Base-by-base conservation (phyloP, 2,113 vertebrate species). In the Thamnaconus septentrionalis region DNA sequence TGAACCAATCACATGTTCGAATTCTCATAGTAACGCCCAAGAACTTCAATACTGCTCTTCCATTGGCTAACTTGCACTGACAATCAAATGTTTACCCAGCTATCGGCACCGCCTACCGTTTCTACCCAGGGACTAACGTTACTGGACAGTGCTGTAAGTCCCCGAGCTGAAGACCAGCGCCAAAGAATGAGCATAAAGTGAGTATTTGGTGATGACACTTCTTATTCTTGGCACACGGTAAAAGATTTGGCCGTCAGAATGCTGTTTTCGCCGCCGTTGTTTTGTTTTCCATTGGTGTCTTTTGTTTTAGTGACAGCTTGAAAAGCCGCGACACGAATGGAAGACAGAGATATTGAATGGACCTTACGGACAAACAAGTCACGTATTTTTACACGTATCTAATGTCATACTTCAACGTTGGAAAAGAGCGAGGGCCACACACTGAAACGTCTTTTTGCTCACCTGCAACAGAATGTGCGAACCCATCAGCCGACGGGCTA, bases 181-280 rank as follows among this genome's bases (percentile, higher is more conserved):
- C 73, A 45, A 79, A 91, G 55, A 86, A 89, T 90, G 87, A 78
- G 75, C 78, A 87, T 82, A 81, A 84, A 85, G 91, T 92, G 78
- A 90, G 90, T 91, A 75, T 81, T 80, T 59, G 5, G 39, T 1
- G 46, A 48, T 90, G 87, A 80, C 88, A 82, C 50, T 53, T 9
- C 56, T 6, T 58, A 10, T 7, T 66, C 56, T 53, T 4, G 41
- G 1, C 7, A 41, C 11, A 7, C 18, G 7, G 52, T 53, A 48
- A 73, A 10, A 56, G 46, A 3, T 58, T 51, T 41, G n/a, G n/a
- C 8, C 59, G 40, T 49, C 7, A 8, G 8, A n/a, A 51, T 57
- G 40, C 49, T 59, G 12, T 53, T 75, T 53, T 53, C 7, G 8
- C 4, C 41, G 51, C 44, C 1, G 45, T 6, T 12, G 6, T 18